Evolutionary conservation across 1,140 invertebrate species (phyloP).

Genomic region (Temnothorax curvispinosus): DNA sequence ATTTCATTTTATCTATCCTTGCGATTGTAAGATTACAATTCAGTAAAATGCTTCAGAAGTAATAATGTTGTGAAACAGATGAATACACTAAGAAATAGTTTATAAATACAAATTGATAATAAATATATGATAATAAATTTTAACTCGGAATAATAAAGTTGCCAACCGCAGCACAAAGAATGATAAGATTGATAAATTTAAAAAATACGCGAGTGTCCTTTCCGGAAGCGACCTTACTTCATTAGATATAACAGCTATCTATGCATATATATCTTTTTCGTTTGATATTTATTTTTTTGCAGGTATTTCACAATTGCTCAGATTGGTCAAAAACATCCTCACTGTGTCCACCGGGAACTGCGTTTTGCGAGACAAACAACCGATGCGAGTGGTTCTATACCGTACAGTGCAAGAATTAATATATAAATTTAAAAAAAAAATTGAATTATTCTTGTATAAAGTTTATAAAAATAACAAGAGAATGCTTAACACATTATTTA

Average conservation of each 20-base stretch:
- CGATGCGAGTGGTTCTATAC: constrained; percentile 88
- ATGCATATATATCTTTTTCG: background rate
- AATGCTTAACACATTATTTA: background rate
- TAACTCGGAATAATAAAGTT: background rate
- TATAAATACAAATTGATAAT: background rate
- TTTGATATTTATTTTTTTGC: constrained; percentile 41
- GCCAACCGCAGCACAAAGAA: background rate
- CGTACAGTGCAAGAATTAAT: constrained; percentile 80
- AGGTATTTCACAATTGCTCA: constrained; percentile 86
- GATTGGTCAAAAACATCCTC: constrained; percentile 83
- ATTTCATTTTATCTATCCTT: no score
- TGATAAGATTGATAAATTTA: background rate
- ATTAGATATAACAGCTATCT: background rate
- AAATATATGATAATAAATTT: background rate
- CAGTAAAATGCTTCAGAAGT: background rate
- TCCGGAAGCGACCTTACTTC: background rate
- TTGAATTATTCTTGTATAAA: background rate
- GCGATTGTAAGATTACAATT: no score
- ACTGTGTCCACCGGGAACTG: constrained; percentile 86
- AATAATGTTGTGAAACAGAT: background rate
- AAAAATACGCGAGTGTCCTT: background rate
- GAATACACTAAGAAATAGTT: background rate
- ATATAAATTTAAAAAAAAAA: background rate
- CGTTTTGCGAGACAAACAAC: constrained; percentile 85
- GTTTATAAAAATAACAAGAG: constrained; percentile 3